These are phyloP conservation scores for Drosophila paramelanica DNA, from an alignment of 2,888 invertebrate genomes.

Conservation along the genomic window DNA sequence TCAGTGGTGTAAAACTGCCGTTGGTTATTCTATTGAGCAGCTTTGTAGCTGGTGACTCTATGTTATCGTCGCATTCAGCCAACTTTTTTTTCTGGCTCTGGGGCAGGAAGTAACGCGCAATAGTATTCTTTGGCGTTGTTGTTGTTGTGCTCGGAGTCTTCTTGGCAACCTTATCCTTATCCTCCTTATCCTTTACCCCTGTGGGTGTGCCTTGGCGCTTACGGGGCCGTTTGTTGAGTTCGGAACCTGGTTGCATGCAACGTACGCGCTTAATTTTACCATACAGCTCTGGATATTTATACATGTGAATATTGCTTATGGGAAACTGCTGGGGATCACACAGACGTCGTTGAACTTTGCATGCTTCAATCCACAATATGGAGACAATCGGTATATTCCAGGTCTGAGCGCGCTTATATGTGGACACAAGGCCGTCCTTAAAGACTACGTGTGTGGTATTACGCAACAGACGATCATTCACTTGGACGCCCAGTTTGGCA, in stretches of 20 bases:
- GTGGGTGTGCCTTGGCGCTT: conserved; percentile 66
- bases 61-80: conserved; percentile 9
- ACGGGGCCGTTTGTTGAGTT: conserved; percentile 74
- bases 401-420: conserved; percentile 87
- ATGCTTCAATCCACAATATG: conserved; percentile 89
- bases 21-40: conserved; percentile 75
- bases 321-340: conserved; percentile 82
- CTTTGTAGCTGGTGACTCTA: conserved; percentile 78
- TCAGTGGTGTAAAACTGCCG: conserved; percentile 63
- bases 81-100: conserved; percentile 47
- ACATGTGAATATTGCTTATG: conserved; percentile 83
- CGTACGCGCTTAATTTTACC: conserved; percentile 84
- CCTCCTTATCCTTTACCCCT: conserved; percentile 38
- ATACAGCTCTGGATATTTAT: conserved; percentile 84
- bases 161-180: conserved; percentile 1
- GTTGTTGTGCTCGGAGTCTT: conserved; percentile 46
- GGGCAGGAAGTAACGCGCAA: conserved; percentile 75
- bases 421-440: conserved; percentile 88
- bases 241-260: conserved; percentile 83
- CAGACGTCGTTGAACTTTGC: conserved; percentile 83
- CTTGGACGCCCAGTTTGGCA: conserved; percentile 82
- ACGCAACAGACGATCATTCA: conserved; percentile 83
- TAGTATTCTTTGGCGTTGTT: conserved; percentile 76
- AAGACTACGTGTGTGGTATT: conserved; percentile 89
- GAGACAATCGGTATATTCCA: conserved; percentile 88